Conservation (phyloP, 2,113 vertebrate genomes). For the Otolemur garnettii region DNA sequence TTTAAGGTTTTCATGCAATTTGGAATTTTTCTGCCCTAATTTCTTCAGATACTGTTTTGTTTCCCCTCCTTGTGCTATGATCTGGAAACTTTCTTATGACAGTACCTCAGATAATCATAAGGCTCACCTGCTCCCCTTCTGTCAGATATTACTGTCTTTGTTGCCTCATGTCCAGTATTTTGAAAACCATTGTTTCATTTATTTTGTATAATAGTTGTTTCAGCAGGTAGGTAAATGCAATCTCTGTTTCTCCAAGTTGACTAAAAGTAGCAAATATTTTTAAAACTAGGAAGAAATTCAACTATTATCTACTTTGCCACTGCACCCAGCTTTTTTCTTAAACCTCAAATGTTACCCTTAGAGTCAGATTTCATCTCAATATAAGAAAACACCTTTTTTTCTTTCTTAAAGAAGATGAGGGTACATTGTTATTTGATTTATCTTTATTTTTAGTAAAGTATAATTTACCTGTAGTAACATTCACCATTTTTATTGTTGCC, state of each 20-base stretch:
- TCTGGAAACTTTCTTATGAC: background rate
- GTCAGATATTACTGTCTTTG: background rate
- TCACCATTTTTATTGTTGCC: constrained; percentile 10
- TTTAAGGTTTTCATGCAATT: constrained; percentile 42
- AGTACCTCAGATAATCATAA: background rate
- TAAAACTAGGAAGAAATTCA: constrained; percentile 10
- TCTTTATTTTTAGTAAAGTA: constrained; percentile 28
- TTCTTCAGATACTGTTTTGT: background rate
- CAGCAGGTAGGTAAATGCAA: background rate
- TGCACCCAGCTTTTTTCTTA: background rate
- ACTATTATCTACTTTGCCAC: background rate
- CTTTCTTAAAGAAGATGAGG: background rate
- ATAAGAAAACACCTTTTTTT: background rate
- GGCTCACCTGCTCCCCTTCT: background rate
- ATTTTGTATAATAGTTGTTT: constrained; percentile 31
- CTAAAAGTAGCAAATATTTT: constrained; percentile 9
- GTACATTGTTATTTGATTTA: constrained; percentile 14
- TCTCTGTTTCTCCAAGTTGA: background rate
- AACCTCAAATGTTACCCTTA: background rate
- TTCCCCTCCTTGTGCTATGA: background rate
- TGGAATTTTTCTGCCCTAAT: background rate
- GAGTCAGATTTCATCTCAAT: background rate
- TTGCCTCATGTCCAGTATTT: background rate
- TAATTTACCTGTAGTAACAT: background rate
- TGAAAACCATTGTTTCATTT: background rate